A percentile compares a stretch with the other conserved stretches of the same genome.
phyloP scores from a whole-genome alignment of 2,888 invertebrate species.

The Erebia epiphron region DNA sequence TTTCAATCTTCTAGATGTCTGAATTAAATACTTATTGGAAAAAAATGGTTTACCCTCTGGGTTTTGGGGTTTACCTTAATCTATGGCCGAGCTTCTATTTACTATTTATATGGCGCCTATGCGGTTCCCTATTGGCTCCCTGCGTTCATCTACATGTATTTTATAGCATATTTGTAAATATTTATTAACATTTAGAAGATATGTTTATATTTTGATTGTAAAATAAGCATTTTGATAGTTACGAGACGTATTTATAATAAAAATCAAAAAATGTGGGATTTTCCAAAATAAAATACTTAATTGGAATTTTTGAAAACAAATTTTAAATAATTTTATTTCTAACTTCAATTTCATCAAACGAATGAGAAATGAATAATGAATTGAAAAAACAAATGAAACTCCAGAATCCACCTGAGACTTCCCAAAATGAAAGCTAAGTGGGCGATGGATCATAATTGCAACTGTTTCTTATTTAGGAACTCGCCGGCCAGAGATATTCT shows the following conservation, averaged over 20 bases:
- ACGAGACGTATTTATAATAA: neutral
- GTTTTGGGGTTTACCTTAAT: neutral
- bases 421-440: conserved; percentile 13
- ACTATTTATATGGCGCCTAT: neutral
- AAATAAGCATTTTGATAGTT: neutral
- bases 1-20: conserved; percentile 27
- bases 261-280: neutral
- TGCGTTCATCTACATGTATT: neutral
- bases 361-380: conserved; percentile 24
- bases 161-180: no score
- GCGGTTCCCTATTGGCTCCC: neutral
- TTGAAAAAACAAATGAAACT: conserved; percentile 21
- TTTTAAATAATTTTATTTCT: conserved; percentile 5
- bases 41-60: neutral
- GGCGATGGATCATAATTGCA: conserved; percentile 54
- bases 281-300: conserved; percentile 13
- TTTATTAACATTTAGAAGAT: neutral
- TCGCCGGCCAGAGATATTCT: conserved; percentile 91
- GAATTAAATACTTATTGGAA: conserved; percentile 5
- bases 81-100: neutral
- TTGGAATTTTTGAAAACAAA: neutral
- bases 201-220: neutral
- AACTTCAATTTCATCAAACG: conserved; percentile 9
- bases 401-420: conserved; percentile 14
- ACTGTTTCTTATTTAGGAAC: conserved; percentile 81